Evolutionary conservation across 2,113 vertebrate genomes (phyloP).

Genomic region (Jaculus jaculus): DNA sequence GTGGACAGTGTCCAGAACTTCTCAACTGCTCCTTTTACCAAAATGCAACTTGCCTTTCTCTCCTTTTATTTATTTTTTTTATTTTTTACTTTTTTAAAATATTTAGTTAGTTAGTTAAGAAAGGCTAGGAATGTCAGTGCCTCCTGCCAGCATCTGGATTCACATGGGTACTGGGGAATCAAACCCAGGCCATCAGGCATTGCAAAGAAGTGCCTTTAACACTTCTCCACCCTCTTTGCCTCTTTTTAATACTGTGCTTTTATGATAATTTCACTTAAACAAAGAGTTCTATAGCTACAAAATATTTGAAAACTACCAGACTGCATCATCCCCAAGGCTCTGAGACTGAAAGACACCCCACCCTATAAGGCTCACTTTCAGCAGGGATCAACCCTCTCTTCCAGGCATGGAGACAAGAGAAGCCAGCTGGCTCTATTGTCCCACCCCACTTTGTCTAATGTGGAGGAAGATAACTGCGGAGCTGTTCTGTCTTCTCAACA

Average conservation of each 20-base stretch:
- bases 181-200: no score
- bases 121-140: no score
- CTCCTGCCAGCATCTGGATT: no score
- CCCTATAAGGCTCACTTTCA: not conserved
- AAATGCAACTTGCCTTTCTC: not conserved
- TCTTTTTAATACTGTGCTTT: not conserved
- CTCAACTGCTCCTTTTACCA: not conserved
- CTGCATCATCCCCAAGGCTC: not conserved
- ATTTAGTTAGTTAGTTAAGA: no score
- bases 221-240: no score
- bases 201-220: no score
- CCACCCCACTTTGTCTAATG: not conserved
- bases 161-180: no score
- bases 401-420: not conserved
- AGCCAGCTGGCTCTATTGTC: not conserved
- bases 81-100: no score
- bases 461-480: not conserved
- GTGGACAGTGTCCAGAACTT: not conserved
- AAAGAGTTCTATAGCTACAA: not conserved
- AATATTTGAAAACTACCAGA: not conserved
- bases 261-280: not conserved
- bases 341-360: not conserved
- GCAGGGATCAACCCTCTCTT: not conserved
- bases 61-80: not conserved
- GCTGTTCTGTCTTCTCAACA: not conserved